Evolutionary conservation across 2,113 vertebrate species (phyloP).

Genomic region (Urocynchramus pylzowi): DNA sequence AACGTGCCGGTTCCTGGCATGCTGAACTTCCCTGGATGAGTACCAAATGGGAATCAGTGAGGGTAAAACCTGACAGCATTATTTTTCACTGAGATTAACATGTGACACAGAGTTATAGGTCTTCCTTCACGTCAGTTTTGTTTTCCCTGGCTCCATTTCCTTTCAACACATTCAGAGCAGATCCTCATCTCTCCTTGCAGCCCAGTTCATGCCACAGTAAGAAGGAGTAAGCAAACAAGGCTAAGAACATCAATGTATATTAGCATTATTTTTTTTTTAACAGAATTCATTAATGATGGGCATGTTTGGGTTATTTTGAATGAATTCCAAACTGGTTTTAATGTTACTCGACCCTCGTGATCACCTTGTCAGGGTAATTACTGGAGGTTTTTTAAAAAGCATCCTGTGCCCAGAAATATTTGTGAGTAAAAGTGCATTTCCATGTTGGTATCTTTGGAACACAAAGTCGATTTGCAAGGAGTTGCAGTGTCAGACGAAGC

Average conservation of each 20-base stretch:
- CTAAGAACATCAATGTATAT: neutral
- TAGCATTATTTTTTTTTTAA: neutral
- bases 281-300: neutral
- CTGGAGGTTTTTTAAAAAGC: neutral
- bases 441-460: neutral
- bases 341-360: neutral
- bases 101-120: neutral
- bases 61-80: neutral
- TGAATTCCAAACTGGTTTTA: neutral
- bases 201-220: neutral
- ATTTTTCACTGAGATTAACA: neutral
- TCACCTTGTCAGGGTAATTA: neutral
- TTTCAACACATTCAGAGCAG: neutral
- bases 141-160: neutral
- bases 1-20: neutral
- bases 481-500: slow-evolving; percentile 26
- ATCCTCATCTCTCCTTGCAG: neutral
- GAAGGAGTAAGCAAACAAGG: neutral
- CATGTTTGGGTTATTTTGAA: neutral
- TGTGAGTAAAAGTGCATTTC: neutral
- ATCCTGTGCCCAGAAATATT: neutral
- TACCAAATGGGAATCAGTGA: neutral
- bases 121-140: neutral
- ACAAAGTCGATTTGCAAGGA: slow-evolving; percentile 29
- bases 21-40: neutral